These are phyloP conservation scores for Drosophila bifasciata DNA, from an alignment of 1,140 invertebrate species.

Conservation along the genomic window DNA sequence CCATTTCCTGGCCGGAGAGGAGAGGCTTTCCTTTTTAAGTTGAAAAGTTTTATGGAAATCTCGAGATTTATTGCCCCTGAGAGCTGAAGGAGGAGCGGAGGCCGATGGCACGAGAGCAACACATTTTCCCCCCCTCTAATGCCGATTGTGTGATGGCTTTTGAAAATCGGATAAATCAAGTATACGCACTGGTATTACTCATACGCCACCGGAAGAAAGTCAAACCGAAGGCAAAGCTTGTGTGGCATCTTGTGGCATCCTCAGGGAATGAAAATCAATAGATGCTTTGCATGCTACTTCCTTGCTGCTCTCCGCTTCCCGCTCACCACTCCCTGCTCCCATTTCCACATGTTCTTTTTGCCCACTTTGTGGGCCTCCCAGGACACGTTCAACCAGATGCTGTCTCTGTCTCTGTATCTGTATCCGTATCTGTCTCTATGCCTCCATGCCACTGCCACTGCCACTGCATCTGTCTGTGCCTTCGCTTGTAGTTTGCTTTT, in stretches of 20 bases:
- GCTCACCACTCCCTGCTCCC: slow-evolving; percentile 34
- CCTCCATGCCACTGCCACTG: not conserved
- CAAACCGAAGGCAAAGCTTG: slow-evolving; percentile 30
- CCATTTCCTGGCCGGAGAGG: slow-evolving; percentile 9
- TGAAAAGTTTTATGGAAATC: slow-evolving; percentile 10
- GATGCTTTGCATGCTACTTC: slow-evolving; percentile 49
- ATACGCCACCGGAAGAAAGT: slow-evolving; percentile 52
- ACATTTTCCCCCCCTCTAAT: no score
- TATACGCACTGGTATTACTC: slow-evolving; percentile 52
- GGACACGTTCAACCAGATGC: slow-evolving; percentile 27
- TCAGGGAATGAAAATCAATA: slow-evolving; percentile 63
- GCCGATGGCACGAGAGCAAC: slow-evolving; percentile 4
- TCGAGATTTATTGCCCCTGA: slow-evolving; percentile 30
- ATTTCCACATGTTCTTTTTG: slow-evolving; percentile 28
- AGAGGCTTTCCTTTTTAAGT: slow-evolving; percentile 33
- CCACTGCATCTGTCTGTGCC: slow-evolving; percentile 3
- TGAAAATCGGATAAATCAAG: slow-evolving; percentile 36
- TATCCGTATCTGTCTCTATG: slow-evolving; percentile 17
- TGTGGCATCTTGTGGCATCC: slow-evolving; percentile 44
- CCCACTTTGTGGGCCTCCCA: slow-evolving; percentile 26
- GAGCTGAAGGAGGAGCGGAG: not conserved
- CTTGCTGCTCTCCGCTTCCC: slow-evolving; percentile 31
- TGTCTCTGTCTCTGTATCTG: slow-evolving; percentile 38
- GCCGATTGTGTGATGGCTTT: no score
- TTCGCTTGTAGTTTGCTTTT: slow-evolving; percentile 69